phyloP scores from a whole-genome alignment of 2,113 vertebrate species.

The Phylloscopus trochilus region DNA sequence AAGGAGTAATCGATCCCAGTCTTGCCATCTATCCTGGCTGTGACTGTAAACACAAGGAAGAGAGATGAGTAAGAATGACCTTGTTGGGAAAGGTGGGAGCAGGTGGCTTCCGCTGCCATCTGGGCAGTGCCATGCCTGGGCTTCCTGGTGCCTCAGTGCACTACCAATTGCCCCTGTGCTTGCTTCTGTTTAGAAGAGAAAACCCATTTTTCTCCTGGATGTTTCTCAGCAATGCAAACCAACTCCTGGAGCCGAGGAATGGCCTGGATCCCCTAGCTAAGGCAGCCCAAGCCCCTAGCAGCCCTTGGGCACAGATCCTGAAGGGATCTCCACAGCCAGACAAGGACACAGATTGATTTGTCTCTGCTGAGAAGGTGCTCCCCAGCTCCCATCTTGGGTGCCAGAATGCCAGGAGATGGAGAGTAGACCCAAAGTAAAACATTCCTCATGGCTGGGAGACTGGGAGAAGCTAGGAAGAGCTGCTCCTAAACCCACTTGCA shows the following conservation, averaged over 20 bases:
- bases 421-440: not conserved
- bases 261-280: too few relatives aligned
- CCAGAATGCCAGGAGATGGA: not conserved
- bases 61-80: not conserved
- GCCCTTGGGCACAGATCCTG: too few relatives aligned
- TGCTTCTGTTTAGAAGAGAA: too few relatives aligned
- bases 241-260: too few relatives aligned
- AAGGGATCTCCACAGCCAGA: not conserved
- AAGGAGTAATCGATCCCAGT: slow-evolving; percentile 67
- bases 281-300: too few relatives aligned
- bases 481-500: not conserved
- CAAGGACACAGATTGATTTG: not conserved
- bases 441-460: not conserved
- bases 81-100: not conserved
- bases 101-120: not conserved
- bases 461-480: not conserved
- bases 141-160: too few relatives aligned
- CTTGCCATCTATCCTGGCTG: slow-evolving; percentile 24
- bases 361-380: not conserved
- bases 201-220: too few relatives aligned
- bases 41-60: slow-evolving; percentile 47
- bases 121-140: too few relatives aligned
- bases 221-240: too few relatives aligned
- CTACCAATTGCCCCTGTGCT: too few relatives aligned
- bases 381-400: not conserved